Evolutionary conservation across 2,888 invertebrate genomes (phyloP), one percentile per base, ranked within the genome.

Genomic region (Dichetophora obliterata): DNA sequence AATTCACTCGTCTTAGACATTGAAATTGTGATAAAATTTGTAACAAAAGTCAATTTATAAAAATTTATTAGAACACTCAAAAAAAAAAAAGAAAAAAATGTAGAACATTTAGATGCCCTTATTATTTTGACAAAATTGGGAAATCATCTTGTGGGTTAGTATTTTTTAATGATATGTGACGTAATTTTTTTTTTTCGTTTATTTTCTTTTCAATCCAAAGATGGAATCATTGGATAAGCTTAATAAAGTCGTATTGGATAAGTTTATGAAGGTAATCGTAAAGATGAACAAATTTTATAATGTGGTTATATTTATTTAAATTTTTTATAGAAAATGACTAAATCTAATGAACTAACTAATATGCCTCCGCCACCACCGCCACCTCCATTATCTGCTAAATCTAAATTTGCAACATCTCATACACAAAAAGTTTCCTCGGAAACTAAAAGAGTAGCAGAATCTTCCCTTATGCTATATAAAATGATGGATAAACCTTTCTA

Each of bases 401-500:
- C 52, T 24, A 74, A 73, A 63, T 50, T n/a, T 6, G 8, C 34
- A 50, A n/a, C 54, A 16, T 1, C 22, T 4, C 27, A 74, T 31
- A 31, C 34, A 63, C 27, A 73, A 50, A 2, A 9, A 31, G 24
- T 22, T 34, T 34, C 37, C 0, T 34, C 52, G 6, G 66, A 80
- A 75, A 78, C 71, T 72, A 82, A 83, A 22, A 85, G 83, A 70
- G 75, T 81, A 0, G 80, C 63, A 8, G 83, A 84, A 65, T 78
- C 84, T 43, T 77, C 77, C 6, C 68, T 82, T 1, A 86, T 83
- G 75, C 71, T 86, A 24, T 74, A 78, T n/a, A 76, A 80, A 14
- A 59, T 86, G 3, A 37, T 82, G 43, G 83, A 82, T 19, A 83
- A 82, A 68, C 82, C 81, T 63, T 79, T 70, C 5, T 74, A 75